Base-by-base conservation (phyloP, 1,140 invertebrate species). In the Wasmannia auropunctata region DNA sequence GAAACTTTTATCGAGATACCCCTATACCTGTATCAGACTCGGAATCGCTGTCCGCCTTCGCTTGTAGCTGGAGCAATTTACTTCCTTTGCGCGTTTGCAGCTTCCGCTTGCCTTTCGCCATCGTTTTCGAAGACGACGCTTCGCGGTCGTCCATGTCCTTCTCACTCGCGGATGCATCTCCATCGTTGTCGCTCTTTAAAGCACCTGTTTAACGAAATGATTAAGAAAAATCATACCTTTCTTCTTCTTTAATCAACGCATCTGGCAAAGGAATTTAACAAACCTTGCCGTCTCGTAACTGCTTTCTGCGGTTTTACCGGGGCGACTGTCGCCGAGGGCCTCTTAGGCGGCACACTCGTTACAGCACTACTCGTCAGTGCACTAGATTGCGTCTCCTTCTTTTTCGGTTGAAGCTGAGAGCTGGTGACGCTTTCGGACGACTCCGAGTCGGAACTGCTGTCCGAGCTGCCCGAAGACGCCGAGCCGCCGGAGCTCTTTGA, bases 11-110 rank as follows among this genome's bases (percentile, higher is more conserved):
- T 54, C 3, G 25, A 25, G 28, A 14, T 65, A 49, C 10, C 1
- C 1, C 22, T 2, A 34, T 92, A 96, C 95, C 95, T 88, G 95
- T 91, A 60, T 96, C 96, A 63, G 96, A 96, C 88, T 96, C 95
- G 3, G 96, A 95, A 89, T 96, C 96, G 56, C 94, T 96, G 19
- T 85, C 93, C 4, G 56, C 84, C 87, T 95, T 94, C 49, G 93
- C 86, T 79, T 93, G 92, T 84, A 94, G 90, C 80, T 94, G 93
- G 16, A 96, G 87, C 34, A 95, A 92, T 91, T 96, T 95, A 88
- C 93, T 96, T 40, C 93, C 92, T 86, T 95, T 95, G 28, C 95
- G 93, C 0, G 94, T 92, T 56, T 95, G 94, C 19, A 94, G 72
- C 84, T 96, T 96, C 74, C 93, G 91, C 63, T 96, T 96, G 37